phyloP scores from a whole-genome alignment of 2,888 invertebrate species.

The Leucophenga maculata region DNA sequence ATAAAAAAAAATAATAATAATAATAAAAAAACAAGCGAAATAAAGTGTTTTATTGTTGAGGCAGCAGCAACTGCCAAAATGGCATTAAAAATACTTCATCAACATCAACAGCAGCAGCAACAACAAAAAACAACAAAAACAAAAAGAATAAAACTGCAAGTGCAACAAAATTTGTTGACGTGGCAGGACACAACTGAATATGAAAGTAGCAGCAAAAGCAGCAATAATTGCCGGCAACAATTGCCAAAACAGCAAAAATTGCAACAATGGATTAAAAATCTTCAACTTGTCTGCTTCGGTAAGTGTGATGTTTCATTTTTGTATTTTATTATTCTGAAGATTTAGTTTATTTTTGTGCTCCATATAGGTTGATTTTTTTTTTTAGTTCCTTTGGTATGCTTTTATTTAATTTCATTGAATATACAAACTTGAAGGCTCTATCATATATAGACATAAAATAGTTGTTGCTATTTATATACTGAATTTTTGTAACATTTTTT shows the following conservation, averaged over 20 bases:
- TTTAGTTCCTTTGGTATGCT: no score
- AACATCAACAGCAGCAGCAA: constrained; percentile 37
- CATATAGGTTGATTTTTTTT: not conserved
- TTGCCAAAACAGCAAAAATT: constrained; percentile 42
- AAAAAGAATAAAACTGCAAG: constrained; percentile 30
- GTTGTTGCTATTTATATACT: no score
- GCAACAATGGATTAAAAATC: constrained; percentile 61
- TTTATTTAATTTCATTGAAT: no score
- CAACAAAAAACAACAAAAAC: constrained; percentile 40
- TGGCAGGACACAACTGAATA: constrained; percentile 38
- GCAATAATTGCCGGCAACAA: constrained; percentile 28
- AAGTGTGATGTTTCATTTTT: constrained; percentile 45
- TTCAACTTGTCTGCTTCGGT: constrained; percentile 59
- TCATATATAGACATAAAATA: no score
- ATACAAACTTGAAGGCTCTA: no score
- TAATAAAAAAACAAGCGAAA: no score
- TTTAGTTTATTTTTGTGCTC: not conserved
- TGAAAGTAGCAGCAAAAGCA: constrained; percentile 34
- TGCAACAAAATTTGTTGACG: constrained; percentile 40
- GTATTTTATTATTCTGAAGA: not conserved
- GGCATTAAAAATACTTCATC: constrained; percentile 41
- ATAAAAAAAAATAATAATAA: not conserved
- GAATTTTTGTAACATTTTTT: no score
- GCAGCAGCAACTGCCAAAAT: constrained; percentile 38
- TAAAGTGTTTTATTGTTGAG: not conserved